Evolutionary conservation across 2,888 invertebrate species (phyloP), one percentile per base, ranked within the genome.

Genomic region (Onchidella celtica): DNA sequence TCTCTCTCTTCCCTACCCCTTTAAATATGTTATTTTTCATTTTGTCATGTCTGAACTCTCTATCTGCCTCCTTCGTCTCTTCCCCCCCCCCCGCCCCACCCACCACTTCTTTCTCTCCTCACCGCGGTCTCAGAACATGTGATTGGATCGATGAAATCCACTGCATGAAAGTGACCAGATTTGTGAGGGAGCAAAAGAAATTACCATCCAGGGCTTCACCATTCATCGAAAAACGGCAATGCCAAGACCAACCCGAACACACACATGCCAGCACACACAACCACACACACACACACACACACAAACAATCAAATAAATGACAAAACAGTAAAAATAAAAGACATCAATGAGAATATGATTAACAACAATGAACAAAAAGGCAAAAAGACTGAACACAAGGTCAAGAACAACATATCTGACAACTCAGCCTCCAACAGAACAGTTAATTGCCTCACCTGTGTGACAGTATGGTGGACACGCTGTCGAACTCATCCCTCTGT

Each of bases 401-500:
- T 47, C 17, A 47, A 47, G 17, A 47, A 17, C 6, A 11, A 47
- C 6, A 6, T 47, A 47, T 47, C 17, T 17, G 9, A 6, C 6
- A 47, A 11, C 17, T 11, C 6, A 6, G 47, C 17, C 47, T 47
- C 47, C 17, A 47, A 6, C 47, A 47, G 6, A 47, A 47, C 9
- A 17, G 47, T 17, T 47, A 47, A 47, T 17, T 47, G 47, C 4
- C 57, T 55, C n/a, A 74, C 74, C 74, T 74, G 36, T 74, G 74
- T 24, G 74, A 74, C n/a, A 74, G 36, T 11, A 74, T 74, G 27
- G 74, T 63, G 9, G 61, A 14, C 27, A 74, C 40, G 38, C 74
- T 74, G 24, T 74, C 74, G 32, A 74, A 74, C 21, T 74, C 74
- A 63, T 74, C 74, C 38, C 27, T 11, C 63, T 61, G 38, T 38